Conservation (phyloP, 1,140 invertebrate genomes). For the Laupala kohalensis region DNA sequence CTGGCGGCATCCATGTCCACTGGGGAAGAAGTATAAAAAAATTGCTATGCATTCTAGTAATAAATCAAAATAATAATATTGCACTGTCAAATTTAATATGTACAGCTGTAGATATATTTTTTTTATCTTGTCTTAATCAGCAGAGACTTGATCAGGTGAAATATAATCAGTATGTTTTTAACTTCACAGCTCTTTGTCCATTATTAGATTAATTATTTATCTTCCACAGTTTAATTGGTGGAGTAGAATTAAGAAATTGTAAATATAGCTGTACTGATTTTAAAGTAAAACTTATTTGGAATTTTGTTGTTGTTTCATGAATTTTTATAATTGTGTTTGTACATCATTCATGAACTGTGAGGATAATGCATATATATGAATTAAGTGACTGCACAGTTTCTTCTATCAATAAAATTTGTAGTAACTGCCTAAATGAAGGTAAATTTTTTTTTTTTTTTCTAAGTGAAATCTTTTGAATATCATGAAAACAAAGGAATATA, state of each 20-base stretch:
- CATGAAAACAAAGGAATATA: too few species aligned
- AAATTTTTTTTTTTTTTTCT: too few species aligned
- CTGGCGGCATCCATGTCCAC: not conserved
- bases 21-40: not conserved
- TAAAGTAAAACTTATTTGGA: too few species aligned
- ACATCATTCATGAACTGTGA: too few species aligned
- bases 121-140: conserved; percentile 1
- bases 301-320: too few species aligned
- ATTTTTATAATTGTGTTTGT: too few species aligned
- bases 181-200: not conserved
- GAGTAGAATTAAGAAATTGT: not conserved
- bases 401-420: too few species aligned
- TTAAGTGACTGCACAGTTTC: not conserved
- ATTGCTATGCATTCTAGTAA: conserved; percentile 9
- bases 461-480: too few species aligned
- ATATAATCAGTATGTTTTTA: conserved; percentile 1
- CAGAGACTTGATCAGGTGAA: not conserved
- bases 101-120: conserved; percentile 1
- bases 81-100: conserved; percentile 1
- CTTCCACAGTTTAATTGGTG: not conserved
- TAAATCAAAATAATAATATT: conserved; percentile 5
- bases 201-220: conserved; percentile 1
- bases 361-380: not conserved
- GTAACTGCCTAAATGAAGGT: too few species aligned
- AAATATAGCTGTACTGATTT: not conserved